Percentiles rank a stretch among this genome's conserved stretches.
Evolutionary conservation across 35 echinoderm and acorn worm genomes (phyloP).

Genomic region (Apostichopus japonicus): DNA sequence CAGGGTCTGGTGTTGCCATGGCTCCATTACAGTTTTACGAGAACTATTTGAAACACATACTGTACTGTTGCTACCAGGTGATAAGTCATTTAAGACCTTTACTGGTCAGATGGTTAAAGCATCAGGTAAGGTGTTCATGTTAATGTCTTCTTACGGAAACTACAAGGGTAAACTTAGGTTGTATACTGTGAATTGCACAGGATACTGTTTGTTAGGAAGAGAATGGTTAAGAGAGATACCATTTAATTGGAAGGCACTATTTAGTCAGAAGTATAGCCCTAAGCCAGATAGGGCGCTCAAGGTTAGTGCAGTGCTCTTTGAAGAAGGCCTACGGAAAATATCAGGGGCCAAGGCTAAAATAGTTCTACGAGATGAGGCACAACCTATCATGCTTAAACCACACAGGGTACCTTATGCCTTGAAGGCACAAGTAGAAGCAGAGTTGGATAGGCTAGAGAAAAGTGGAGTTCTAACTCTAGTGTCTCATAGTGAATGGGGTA

Average conservation of each 20-base stretch:
- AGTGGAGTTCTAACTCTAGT: slow-evolving; percentile 12
- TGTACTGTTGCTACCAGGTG: no score
- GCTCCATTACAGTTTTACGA: no score
- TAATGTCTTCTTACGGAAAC: no score
- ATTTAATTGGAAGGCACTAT: no score
- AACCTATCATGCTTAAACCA: slow-evolving; percentile 16
- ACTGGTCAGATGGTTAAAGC: no score
- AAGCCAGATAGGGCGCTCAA: background rate
- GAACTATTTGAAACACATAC: no score
- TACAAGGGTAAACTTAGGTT: no score
- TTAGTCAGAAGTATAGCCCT: background rate
- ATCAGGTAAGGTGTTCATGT: no score
- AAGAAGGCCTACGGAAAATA: background rate
- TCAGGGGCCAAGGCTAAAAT: background rate
- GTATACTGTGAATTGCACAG: no score
- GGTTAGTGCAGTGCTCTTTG: background rate
- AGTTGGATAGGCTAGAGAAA: slow-evolving; percentile 58
- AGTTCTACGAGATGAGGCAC: slow-evolving; percentile 1
- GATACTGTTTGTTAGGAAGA: no score
- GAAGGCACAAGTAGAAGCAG: slow-evolving; percentile 36
- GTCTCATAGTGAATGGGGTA: slow-evolving; percentile 53
- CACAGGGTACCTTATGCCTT: slow-evolving; percentile 56
- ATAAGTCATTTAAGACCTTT: no score
- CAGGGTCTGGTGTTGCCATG: slow-evolving; percentile 41
- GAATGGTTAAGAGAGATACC: no score